Evolutionary conservation across 2,888 invertebrate species (phyloP).

Genomic region (Hirtodrosophila duncani): DNA sequence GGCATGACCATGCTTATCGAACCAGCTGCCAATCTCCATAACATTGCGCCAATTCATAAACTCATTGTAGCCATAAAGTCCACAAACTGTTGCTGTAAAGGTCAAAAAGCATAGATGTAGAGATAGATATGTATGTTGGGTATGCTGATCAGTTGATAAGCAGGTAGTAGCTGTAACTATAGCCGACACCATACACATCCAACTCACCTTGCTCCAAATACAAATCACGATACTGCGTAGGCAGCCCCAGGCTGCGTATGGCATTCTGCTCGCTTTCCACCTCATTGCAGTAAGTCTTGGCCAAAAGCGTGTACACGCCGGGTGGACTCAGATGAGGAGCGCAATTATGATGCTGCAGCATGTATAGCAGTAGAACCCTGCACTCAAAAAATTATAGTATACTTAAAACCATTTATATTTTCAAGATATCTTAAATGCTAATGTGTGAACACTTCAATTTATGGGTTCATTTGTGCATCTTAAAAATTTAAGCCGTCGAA

Average conservation of each 20-base stretch:
- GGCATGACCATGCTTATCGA: conserved; percentile 9
- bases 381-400: conserved; percentile 5
- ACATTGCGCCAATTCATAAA: conserved; percentile 73
- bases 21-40: conserved; percentile 61
- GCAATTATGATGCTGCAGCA: conserved; percentile 72
- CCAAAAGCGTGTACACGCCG: conserved; percentile 56
- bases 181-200: not conserved
- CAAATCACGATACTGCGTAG: conserved; percentile 69
- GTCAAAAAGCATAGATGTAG: not conserved
- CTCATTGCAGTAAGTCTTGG: conserved; percentile 59
- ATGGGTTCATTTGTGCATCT: too few species aligned
- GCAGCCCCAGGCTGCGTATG: conserved; percentile 64
- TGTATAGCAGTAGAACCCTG: conserved; percentile 69
- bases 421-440: too few species aligned
- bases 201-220: conserved; percentile 75
- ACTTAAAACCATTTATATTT: too few species aligned
- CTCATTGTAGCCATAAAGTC: conserved; percentile 70
- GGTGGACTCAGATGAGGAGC: conserved; percentile 51
- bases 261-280: conserved; percentile 70
- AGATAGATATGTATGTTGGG: too few species aligned
- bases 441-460: too few species aligned
- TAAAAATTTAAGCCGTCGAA: too few species aligned
- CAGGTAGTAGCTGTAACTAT: too few species aligned
- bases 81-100: conserved; percentile 65
- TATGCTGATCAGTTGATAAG: too few species aligned